A percentile compares a stretch with the other conserved stretches of the same genome.
These are phyloP conservation scores for Agrotis puta DNA, from an alignment of 2,888 invertebrate species.

Conservation along the genomic window DNA sequence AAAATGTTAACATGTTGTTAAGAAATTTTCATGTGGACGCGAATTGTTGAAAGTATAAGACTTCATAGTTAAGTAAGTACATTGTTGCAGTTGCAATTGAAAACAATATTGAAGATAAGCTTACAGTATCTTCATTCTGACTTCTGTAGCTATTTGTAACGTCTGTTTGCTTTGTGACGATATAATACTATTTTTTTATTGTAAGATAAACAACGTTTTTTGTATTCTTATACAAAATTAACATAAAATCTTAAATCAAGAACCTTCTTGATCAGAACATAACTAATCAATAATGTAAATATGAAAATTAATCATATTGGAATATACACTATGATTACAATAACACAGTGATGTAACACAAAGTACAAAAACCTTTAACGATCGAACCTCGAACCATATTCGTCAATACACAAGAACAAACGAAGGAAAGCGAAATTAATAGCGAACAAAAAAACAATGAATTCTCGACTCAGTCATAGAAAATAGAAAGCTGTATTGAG, in stretches of 20 bases:
- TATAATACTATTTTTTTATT: too few relatives aligned
- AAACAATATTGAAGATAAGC: not conserved
- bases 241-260: too few relatives aligned
- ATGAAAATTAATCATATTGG: not conserved
- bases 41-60: too few relatives aligned
- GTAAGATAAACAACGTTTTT: too few relatives aligned
- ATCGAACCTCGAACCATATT: conserved; percentile 9
- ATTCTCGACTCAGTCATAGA: conserved; percentile 53
- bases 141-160: too few relatives aligned
- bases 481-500: conserved; percentile 71
- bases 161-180: too few relatives aligned
- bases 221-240: too few relatives aligned
- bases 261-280: too few relatives aligned
- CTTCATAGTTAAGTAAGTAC: not conserved
- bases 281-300: not conserved
- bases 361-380: not conserved
- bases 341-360: not conserved
- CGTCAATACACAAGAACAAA: conserved; percentile 1
- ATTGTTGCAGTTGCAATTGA: not conserved
- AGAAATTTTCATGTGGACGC: too few relatives aligned
- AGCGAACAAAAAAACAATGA: conserved; percentile 47
- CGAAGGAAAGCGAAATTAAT: conserved; percentile 55
- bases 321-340: too few relatives aligned
- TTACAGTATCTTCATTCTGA: too few relatives aligned
- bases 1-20: conserved; percentile 36